Evolutionary conservation across 2,797 vertebrate species (phyloP), one percentile per base, ranked within the genome.

Genomic region (Vultur gryphus): DNA sequence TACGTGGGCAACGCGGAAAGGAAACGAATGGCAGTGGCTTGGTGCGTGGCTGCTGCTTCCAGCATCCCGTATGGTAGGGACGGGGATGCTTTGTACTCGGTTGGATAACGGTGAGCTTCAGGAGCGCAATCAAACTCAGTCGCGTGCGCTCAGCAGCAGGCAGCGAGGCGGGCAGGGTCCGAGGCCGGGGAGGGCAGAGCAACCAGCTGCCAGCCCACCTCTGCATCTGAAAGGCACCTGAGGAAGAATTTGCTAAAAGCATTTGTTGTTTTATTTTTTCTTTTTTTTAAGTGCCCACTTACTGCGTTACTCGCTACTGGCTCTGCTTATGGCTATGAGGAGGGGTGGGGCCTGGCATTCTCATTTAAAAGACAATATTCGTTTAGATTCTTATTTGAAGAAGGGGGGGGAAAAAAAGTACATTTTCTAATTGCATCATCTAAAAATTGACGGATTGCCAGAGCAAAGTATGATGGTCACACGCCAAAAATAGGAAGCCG

Each of bases 201-300:
- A 31, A 24, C 51, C 31, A 17, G 7, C 35, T 11, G 2, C 70
- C 43, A 51, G 8, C 94, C 52, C 59, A 1, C 4, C 54, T 20
- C 44, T 24, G 54, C 77, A 28, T 11, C 71, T 11, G 25, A 62
- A 95, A 96, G 95, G 96, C 96, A 96, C 95, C 83, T 91, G 84
- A 70, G 92, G 90, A 51, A 64, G 69, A 49, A 59, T 64, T 81
- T 49, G 35, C 41, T 64, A 18, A 88, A 81, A 86, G 44, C 24
- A 23, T 73, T 72, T 37, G 11, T 55, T 48, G 52, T 11, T 54
- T 29, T 29, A 21, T 3, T 54, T 19, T 37, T 37, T 37, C 37
- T 10, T 9, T 20, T 59, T 66, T 77, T 66, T 2, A 54, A 84
- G 66, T n/a, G 58, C 73, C 64, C 23, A 2, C 52, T 65, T 71